These are phyloP conservation scores for Drosophila nigritarsus DNA, from an alignment of 2,888 invertebrate genomes.

Conservation along the genomic window DNA sequence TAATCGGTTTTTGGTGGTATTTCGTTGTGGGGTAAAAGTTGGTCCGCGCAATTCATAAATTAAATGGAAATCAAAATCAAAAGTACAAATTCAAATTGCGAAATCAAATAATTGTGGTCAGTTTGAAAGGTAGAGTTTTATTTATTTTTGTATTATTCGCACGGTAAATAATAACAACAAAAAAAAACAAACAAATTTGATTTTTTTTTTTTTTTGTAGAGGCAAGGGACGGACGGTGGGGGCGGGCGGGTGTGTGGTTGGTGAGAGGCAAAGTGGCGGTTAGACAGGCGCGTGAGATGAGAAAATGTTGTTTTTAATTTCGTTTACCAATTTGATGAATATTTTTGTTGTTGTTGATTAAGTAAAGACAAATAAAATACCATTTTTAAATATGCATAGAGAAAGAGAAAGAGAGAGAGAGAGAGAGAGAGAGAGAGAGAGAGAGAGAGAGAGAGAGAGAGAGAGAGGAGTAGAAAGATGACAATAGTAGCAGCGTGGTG, in stretches of 20 bases:
- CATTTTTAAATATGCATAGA: constrained; percentile 17
- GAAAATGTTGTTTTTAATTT: constrained; percentile 61
- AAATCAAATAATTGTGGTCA: constrained; percentile 33
- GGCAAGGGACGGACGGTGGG: neutral
- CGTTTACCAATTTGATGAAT: constrained; percentile 43
- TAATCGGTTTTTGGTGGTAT: constrained; percentile 9
- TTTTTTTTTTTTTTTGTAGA: constrained; percentile 11
- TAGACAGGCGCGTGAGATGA: constrained; percentile 58
- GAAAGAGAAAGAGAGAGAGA: constrained; percentile 22
- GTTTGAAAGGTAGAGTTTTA: neutral
- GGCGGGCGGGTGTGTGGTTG: constrained; percentile 1
- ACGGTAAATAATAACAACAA: constrained; percentile 14
- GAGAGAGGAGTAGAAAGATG: constrained; percentile 13
- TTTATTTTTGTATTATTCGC: constrained; percentile 5
- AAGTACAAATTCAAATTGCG: constrained; percentile 31
- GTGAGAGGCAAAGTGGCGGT: constrained; percentile 16
- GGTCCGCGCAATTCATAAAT: constrained; percentile 34
- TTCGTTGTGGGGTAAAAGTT: constrained; percentile 5
- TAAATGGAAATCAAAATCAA: constrained; percentile 28
- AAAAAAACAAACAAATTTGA: constrained; percentile 28
- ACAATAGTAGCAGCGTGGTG: constrained; percentile 38
- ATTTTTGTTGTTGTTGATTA: constrained; percentile 15
- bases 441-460: neutral
- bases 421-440: constrained; percentile 3
- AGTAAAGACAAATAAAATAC: constrained; percentile 15